Conservation (phyloP, 2,888 invertebrate genomes). For the Escarpia spicata region DNA sequence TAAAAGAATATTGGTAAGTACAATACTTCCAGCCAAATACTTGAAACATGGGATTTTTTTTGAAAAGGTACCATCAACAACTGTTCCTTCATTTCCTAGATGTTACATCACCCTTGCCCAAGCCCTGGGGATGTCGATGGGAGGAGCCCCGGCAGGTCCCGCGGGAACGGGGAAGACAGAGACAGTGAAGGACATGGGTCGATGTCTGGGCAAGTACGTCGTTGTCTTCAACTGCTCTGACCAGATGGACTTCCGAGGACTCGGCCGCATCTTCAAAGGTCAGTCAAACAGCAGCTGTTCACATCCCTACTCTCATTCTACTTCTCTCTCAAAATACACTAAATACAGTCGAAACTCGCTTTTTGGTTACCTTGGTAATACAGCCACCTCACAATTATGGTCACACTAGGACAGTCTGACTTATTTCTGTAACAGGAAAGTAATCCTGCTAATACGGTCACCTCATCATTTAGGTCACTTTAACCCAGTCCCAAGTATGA, state of each 20-base stretch:
- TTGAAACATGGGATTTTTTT: background rate
- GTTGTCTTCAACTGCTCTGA: slow-evolving; percentile 68
- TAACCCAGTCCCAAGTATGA: too few relatives aligned
- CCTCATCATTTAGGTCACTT: too few relatives aligned
- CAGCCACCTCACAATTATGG: too few relatives aligned
- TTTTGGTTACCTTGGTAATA: too few relatives aligned
- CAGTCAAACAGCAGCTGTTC: background rate
- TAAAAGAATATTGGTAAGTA: too few relatives aligned
- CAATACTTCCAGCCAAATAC: background rate
- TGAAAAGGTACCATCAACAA: background rate
- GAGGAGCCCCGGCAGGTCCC: slow-evolving; percentile 95
- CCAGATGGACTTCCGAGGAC: slow-evolving; percentile 67
- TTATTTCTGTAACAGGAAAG: too few relatives aligned
- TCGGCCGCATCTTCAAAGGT: slow-evolving; percentile 67
- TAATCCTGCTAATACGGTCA: too few relatives aligned
- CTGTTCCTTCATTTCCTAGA: slow-evolving; percentile 67
- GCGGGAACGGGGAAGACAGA: slow-evolving; percentile 85
- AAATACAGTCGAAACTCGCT: background rate
- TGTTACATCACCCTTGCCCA: slow-evolving; percentile 97
- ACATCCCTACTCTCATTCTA: background rate
- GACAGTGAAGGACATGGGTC: slow-evolving; percentile 65
- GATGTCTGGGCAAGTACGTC: slow-evolving; percentile 66
- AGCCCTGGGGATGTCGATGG: slow-evolving; percentile 95
- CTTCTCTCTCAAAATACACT: background rate
- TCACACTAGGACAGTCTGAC: too few relatives aligned